Base-by-base conservation (phyloP, 2,797 vertebrate genomes). In the Sebastes kiyomatsui region DNA sequence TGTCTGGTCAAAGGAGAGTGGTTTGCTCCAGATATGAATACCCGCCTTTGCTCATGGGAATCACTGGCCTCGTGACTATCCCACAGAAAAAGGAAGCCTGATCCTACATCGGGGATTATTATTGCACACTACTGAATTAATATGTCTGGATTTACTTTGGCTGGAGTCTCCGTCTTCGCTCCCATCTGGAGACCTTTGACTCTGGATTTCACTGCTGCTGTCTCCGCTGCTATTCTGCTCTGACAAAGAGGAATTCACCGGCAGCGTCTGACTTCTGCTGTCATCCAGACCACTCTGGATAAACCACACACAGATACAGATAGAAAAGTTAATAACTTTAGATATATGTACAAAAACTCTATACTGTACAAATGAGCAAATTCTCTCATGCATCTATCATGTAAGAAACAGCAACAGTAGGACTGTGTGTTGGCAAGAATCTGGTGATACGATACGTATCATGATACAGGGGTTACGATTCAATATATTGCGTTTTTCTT, bases 141-240 rank as follows among this genome's bases (percentile, higher is more conserved):
- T 82, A 72, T 55, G 25, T 69, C n/a, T 88, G 69, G 58, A 94
- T 96, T 65, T 96, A 98, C 98, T 97, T 80, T 97, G 95, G 87
- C 88, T 89, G 2, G 77, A 94, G 58, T 94, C 73, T 81, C 93
- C 75, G 30, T 96, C 95, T 68, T 95, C 95, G 0, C 60, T 94
- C 49, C 92, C 91, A 80, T 94, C 91, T 23, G 92, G 92, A 60
- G 79, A 79, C 58, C 79, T 80, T 12, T 95, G 73, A 6, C 87
- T 92, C 0, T 94, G 65, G 1, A 83, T 81, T 72, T 81, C 94
- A 77, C 77, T 85, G 16, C 85, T 73, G 33, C 87, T 92, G 23
- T 94, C 95, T 88, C 91, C 93, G 2, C 93, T 95, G 66, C 94
- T 96, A 0, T 95, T 97, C 81, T 96, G 96, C 4, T 94, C 90